Conservation (phyloP, 1,140 invertebrate species). For the Bursaphelenchus mucronatus region DNA sequence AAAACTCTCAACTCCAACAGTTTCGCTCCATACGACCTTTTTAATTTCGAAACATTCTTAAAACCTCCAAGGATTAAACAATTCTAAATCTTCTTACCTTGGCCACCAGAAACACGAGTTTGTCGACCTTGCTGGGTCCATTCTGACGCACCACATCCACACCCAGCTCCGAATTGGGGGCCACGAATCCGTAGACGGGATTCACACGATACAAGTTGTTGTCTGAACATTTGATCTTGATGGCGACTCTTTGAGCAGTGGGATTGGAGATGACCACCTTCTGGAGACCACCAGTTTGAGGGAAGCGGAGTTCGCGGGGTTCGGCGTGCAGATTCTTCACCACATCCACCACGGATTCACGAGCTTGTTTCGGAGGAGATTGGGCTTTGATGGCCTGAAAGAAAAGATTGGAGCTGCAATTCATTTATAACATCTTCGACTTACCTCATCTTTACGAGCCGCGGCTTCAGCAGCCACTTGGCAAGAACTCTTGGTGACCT, state of each 20-base stretch:
- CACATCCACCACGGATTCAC: neutral
- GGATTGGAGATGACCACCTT: constrained; percentile 13
- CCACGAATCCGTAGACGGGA: constrained; percentile 28
- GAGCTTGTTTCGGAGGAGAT: neutral
- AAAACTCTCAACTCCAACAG: too few relatives aligned
- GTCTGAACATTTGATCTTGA: constrained; percentile 34
- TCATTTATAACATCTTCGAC: neutral
- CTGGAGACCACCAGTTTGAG: constrained; percentile 13
- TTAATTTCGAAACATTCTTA: too few relatives aligned
- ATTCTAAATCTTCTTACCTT: constrained; percentile 22
- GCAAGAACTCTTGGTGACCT: neutral
- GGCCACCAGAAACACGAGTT: constrained; percentile 39
- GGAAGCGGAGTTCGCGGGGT: constrained; percentile 15
- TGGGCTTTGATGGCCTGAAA: neutral
- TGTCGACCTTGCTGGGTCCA: constrained; percentile 40
- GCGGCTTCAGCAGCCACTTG: neutral
- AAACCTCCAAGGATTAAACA: too few relatives aligned
- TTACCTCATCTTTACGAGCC: neutral
- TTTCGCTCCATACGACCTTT: too few relatives aligned
- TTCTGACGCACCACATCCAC: constrained; percentile 46
- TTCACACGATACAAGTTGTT: constrained; percentile 32
- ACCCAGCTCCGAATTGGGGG: constrained; percentile 11
- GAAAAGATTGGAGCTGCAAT: neutral
- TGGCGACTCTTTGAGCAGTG: constrained; percentile 14
- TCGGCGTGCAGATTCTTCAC: constrained; percentile 16